Base-by-base conservation (phyloP, 23 tunicate species). In the Ascidia mentula region DNA sequence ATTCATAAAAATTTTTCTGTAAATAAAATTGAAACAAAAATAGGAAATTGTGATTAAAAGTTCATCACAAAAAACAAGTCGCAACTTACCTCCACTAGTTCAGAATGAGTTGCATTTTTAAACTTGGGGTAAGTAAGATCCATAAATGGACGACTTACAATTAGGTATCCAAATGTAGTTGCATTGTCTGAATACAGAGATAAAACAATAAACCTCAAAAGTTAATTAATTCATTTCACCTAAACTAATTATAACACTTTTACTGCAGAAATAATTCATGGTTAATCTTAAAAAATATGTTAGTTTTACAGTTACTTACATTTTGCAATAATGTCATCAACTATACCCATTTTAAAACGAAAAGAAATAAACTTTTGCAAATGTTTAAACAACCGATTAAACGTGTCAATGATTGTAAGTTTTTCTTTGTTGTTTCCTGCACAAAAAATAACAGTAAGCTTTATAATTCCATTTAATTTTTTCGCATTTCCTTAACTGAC, bases 141-240 rank as follows among this genome's bases (percentile, higher is more conserved):
- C 89, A 92, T 87, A 61, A 92, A 92, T 15, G 97, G 97, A 33
- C 92, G 80, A 75, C 97, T 92, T 22, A 92, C 97, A 40, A 92
- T 92, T 79, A 92, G 59, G 60, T 92, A 92, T 26, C 97, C 97
- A 71, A 85, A 84, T 9, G 97, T 92, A n/a, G 97, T 92, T 22
- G 97, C 97, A 36, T 82, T 82, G 53, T 92, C 84, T 80, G 46
- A 28, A 36, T n/a, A 35, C 6, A 8, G 18, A 53, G 34, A 5
- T 53, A 5, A 53, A 53, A 3, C n/a, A n/a, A n/a, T n/a, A n/a
- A n/a, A n/a, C n/a, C n/a, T n/a, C n/a, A n/a, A n/a, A n/a, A n/a
- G n/a, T n/a, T n/a, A n/a, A n/a, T n/a, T n/a, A n/a, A n/a, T n/a
- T n/a, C n/a, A n/a, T n/a, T n/a, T n/a, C n/a, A n/a, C n/a, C n/a